These are phyloP conservation scores for Monarcha castaneiventris DNA, from an alignment of 2,113 vertebrate genomes.

Conservation along the genomic window DNA sequence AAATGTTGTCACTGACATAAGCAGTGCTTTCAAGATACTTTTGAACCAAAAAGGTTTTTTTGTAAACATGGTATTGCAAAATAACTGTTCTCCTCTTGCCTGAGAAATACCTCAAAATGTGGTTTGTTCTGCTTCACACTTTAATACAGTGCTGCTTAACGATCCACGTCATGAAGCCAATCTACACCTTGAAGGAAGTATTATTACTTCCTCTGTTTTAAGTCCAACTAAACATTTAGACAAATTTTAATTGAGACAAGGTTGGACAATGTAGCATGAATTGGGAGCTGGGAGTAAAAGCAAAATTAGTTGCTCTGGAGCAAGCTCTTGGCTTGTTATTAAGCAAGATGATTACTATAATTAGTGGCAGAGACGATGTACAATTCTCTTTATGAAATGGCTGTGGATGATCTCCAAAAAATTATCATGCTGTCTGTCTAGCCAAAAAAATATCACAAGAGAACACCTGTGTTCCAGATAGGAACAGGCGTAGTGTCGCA, in stretches of 20 bases:
- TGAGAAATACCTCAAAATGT: not conserved
- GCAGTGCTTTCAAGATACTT: not conserved
- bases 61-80: not conserved
- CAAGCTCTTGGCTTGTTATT: constrained; percentile 4
- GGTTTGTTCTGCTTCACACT: not conserved
- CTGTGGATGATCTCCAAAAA: constrained; percentile 14
- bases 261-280: not conserved
- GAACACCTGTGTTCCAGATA: constrained; percentile 24
- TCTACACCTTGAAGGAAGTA: not conserved
- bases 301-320: not conserved
- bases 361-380: constrained; percentile 5
- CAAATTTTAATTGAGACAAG: not conserved
- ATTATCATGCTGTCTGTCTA: not conserved
- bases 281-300: not conserved
- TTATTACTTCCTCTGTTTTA: not conserved
- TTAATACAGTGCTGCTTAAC: not conserved
- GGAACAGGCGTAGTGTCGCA: not conserved
- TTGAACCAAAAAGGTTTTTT: not conserved
- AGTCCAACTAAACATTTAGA: not conserved
- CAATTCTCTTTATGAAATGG: constrained; percentile 24
- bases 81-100: not conserved
- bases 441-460: not conserved
- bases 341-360: constrained; percentile 34
- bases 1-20: not conserved
- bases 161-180: not conserved